A percentile compares a stretch with the other conserved stretches of the same genome.
Evolutionary conservation across 2,113 vertebrate genomes (phyloP).

Genomic region (Callocephalon fimbriatum): DNA sequence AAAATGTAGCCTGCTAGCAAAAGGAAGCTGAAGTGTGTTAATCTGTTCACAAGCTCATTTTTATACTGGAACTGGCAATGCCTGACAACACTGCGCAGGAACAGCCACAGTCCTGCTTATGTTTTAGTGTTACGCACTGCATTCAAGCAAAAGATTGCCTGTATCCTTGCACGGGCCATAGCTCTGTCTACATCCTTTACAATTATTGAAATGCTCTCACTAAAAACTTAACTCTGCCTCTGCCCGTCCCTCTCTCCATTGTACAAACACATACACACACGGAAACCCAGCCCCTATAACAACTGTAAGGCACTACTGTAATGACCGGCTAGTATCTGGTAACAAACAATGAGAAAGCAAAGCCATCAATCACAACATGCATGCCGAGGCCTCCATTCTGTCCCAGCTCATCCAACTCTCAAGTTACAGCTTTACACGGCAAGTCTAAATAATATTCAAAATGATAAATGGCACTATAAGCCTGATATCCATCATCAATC

Average conservation of each 20-base stretch:
- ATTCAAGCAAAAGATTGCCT: constrained; percentile 6
- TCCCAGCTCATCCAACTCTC: constrained; percentile 91
- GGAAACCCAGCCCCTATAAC: constrained; percentile 60
- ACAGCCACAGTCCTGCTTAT: constrained; percentile 28
- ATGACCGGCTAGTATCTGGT: constrained; percentile 86
- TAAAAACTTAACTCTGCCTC: constrained; percentile 37
- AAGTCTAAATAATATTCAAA: constrained; percentile 99
- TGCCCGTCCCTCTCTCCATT: neutral
- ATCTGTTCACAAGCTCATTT: constrained; percentile 30
- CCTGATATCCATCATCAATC: constrained; percentile 98
- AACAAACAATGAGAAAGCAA: constrained; percentile 90
- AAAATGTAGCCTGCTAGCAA: neutral
- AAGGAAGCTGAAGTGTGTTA: constrained; percentile 7
- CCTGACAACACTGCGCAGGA: constrained; percentile 1
- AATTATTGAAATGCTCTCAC: constrained; percentile 46
- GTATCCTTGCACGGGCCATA: constrained; percentile 23
- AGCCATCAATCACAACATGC: constrained; percentile 90
- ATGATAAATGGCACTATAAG: constrained; percentile 97
- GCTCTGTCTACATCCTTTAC: constrained; percentile 47
- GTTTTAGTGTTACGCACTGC: constrained; percentile 39
- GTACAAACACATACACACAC: neutral
- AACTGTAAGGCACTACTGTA: constrained; percentile 71
- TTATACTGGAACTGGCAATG: constrained; percentile 17
- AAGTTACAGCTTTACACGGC: constrained; percentile 98
- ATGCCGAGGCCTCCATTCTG: constrained; percentile 86